These are phyloP conservation scores for Geopemphigus sp. DNA, from an alignment of 1,140 invertebrate species.

Conservation along the genomic window DNA sequence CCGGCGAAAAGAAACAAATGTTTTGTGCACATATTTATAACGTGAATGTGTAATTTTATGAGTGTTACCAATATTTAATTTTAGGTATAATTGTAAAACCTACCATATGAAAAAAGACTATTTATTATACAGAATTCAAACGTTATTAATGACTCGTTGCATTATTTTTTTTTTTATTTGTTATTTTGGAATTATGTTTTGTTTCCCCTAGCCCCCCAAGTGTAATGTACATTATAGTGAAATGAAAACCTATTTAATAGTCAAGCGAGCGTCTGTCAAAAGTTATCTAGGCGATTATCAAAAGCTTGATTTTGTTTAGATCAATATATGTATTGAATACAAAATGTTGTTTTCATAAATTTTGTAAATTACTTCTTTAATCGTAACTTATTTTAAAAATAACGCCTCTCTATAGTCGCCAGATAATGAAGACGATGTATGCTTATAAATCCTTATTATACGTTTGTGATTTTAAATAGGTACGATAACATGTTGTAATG, in stretches of 20 bases:
- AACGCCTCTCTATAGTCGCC: not conserved
- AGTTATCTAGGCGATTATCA: not conserved
- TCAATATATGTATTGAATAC: not conserved
- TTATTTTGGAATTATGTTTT: slow-evolving; percentile 21
- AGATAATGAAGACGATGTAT: not conserved
- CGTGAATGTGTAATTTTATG: slow-evolving; percentile 6
- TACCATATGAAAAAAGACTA: not conserved
- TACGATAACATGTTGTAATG: not conserved
- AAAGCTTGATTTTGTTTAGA: not conserved
- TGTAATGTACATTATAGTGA: not conserved
- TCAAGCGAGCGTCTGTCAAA: not conserved
- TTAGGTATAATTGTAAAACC: slow-evolving; percentile 11
- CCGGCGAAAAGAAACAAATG: not conserved
- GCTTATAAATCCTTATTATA: not conserved
- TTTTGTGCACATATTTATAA: slow-evolving; percentile 16
- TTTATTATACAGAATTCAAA: slow-evolving; percentile 18
- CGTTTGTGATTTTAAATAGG: slow-evolving; percentile 13
- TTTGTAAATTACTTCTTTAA: not conserved
- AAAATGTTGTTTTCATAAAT: not conserved
- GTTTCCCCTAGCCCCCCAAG: not conserved
- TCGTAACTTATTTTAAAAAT: not conserved
- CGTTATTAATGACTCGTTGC: not conserved
- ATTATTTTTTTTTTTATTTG: not conserved
- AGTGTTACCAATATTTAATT: slow-evolving; percentile 32
- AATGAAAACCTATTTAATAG: not conserved